Conservation (phyloP, 2,888 invertebrate species). For the Plemyria rubiginata region DNA sequence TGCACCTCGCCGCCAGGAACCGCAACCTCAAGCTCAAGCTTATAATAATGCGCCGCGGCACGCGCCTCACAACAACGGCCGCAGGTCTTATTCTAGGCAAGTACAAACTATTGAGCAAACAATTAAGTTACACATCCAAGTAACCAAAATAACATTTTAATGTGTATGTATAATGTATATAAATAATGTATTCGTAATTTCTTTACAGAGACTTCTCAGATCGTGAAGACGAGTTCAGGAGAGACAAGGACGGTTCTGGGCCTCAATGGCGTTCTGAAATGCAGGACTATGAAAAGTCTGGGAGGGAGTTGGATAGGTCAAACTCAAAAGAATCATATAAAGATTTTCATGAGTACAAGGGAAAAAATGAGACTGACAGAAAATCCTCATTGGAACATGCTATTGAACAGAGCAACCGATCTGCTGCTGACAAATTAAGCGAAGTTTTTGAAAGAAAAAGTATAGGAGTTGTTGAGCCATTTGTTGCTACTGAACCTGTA, state of each 20-base stretch:
- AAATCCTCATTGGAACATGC: conserved; percentile 67
- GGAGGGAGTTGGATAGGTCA: conserved; percentile 75
- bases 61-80: conserved; percentile 66
- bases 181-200: neutral
- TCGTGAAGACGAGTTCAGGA: conserved; percentile 77
- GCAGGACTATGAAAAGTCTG: conserved; percentile 78
- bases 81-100: conserved; percentile 78
- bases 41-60: conserved; percentile 75
- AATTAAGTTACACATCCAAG: neutral
- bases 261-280: conserved; percentile 81
- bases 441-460: conserved; percentile 82
- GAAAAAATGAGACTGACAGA: conserved; percentile 79
- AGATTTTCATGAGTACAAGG: conserved; percentile 78
- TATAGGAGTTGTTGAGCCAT: conserved; percentile 69
- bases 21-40: conserved; percentile 46
- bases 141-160: neutral
- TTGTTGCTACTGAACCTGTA: conserved; percentile 64
- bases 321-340: conserved; percentile 82
- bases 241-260: conserved; percentile 75
- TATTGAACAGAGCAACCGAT: conserved; percentile 70
- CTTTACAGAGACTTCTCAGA: conserved; percentile 77
- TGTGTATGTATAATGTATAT: neutral
- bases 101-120: conserved; percentile 4
- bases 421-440: conserved; percentile 77
- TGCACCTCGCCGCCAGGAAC: conserved; percentile 70